A percentile compares a stretch with the other conserved stretches of the same genome.
phyloP scores from a whole-genome alignment of 2,797 vertebrate genomes.

The Okamejei kenojei region DNA sequence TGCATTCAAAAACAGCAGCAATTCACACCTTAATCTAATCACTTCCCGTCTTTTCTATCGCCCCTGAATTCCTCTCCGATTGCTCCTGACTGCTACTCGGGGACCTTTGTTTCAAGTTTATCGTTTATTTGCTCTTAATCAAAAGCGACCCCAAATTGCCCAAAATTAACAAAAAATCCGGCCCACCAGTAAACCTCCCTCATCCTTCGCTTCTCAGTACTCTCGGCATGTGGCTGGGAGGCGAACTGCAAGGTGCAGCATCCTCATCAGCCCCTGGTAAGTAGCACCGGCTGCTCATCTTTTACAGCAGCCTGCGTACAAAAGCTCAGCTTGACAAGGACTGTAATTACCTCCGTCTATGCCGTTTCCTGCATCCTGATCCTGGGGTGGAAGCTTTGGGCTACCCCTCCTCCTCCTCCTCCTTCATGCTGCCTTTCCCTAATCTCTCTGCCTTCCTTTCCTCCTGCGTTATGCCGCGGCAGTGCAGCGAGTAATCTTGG shows the following conservation, averaged over 20 bases:
- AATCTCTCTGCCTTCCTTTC: background rate
- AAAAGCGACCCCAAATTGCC: background rate
- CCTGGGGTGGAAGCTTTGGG: background rate
- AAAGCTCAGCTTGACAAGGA: background rate
- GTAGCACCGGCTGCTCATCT: background rate
- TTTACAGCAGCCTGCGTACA: background rate
- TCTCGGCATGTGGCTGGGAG: background rate
- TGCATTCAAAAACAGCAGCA: background rate
- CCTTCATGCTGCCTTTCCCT: background rate
- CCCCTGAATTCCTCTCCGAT: background rate
- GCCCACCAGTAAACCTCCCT: too few relatives aligned
- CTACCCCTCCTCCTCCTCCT: background rate
- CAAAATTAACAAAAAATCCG: background rate
- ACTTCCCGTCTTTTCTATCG: background rate
- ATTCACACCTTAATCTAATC: background rate
- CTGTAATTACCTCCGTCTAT: conserved; percentile 10
- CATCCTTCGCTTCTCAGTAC: too few relatives aligned
- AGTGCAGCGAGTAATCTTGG: background rate
- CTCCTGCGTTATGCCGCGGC: background rate
- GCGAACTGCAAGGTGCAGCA: background rate
- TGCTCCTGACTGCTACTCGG: background rate
- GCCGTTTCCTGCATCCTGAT: background rate
- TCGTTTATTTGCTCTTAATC: background rate
- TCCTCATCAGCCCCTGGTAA: background rate
- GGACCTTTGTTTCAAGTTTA: background rate